phyloP scores from a whole-genome alignment of 2,888 invertebrate species.

The Artemia sp. region DNA sequence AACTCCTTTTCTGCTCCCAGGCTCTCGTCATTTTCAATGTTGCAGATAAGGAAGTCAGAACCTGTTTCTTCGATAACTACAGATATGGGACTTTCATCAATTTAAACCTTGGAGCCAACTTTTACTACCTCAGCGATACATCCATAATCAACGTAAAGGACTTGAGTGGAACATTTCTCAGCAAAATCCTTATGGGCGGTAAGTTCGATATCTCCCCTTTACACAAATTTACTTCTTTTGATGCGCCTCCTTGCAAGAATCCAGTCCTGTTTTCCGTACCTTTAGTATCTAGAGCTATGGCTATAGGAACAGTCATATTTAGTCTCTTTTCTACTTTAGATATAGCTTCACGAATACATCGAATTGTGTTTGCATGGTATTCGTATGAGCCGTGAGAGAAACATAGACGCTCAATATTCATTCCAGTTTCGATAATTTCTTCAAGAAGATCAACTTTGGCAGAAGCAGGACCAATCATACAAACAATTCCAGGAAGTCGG shows the following conservation, averaged over 20 bases:
- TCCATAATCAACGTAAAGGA: slow-evolving; percentile 74
- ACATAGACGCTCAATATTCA: slow-evolving; percentile 90
- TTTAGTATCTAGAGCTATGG: slow-evolving; percentile 59
- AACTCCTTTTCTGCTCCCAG: slow-evolving; percentile 87
- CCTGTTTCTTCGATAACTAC: slow-evolving; percentile 59
- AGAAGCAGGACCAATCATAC: slow-evolving; percentile 89
- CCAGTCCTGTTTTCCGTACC: slow-evolving; percentile 62
- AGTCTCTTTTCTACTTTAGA: slow-evolving; percentile 52
- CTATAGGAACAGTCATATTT: slow-evolving; percentile 58
- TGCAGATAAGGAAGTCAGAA: slow-evolving; percentile 40
- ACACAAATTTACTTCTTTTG: slow-evolving; percentile 60
- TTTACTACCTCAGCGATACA: slow-evolving; percentile 84
- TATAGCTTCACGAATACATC: slow-evolving; percentile 67
- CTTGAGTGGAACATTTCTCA: slow-evolving; percentile 55
- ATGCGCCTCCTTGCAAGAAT: slow-evolving; percentile 69
- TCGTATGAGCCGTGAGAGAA: slow-evolving; percentile 92
- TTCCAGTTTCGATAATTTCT: slow-evolving; percentile 87
- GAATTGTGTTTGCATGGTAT: slow-evolving; percentile 77
- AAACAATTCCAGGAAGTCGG: slow-evolving; percentile 88
- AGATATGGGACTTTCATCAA: slow-evolving; percentile 92
- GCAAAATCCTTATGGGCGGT: slow-evolving; percentile 58
- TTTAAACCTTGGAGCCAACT: slow-evolving; percentile 66
- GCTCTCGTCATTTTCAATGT: slow-evolving; percentile 83
- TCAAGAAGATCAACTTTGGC: slow-evolving; percentile 60
- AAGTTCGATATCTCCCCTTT: slow-evolving; percentile 63